phyloP scores from a whole-genome alignment of 1,140 invertebrate genomes.

The Holcopasites calliopsidis region DNA sequence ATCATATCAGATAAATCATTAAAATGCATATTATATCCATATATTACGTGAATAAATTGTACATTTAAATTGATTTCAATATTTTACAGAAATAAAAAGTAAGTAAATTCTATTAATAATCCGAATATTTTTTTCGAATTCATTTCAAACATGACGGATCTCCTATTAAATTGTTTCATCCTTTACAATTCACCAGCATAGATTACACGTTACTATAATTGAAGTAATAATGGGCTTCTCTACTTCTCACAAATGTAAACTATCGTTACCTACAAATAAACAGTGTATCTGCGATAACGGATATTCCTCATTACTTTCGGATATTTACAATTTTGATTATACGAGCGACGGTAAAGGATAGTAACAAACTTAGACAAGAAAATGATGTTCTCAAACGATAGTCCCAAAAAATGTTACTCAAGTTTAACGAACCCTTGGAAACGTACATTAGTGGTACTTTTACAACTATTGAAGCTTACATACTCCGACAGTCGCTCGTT shows the following conservation, averaged over 20 bases:
- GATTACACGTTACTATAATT: constrained; percentile 62
- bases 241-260: constrained; percentile 61
- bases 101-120: neutral
- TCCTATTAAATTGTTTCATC: constrained; percentile 40
- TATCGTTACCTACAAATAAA: constrained; percentile 66
- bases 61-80: constrained; percentile 10
- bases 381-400: constrained; percentile 54
- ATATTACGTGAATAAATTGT: constrained; percentile 6
- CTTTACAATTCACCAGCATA: constrained; percentile 55
- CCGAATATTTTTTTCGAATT: no score
- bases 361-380: constrained; percentile 35
- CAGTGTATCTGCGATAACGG: constrained; percentile 53
- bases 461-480: constrained; percentile 41
- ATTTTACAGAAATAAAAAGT: constrained; percentile 25
- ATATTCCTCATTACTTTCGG: constrained; percentile 56
- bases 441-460: constrained; percentile 8
- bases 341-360: constrained; percentile 42
- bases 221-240: constrained; percentile 69
- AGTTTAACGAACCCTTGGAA: constrained; percentile 23
- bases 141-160: constrained; percentile 63
- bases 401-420: constrained; percentile 18
- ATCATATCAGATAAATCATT: neutral
- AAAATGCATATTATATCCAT: constrained; percentile 16
- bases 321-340: constrained; percentile 22
- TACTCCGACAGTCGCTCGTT: constrained; percentile 27